A percentile compares a stretch with the other conserved stretches of the same genome.
phyloP scores from a whole-genome alignment of 2,888 invertebrate species.

The Drosophila parthenogenetica region DNA sequence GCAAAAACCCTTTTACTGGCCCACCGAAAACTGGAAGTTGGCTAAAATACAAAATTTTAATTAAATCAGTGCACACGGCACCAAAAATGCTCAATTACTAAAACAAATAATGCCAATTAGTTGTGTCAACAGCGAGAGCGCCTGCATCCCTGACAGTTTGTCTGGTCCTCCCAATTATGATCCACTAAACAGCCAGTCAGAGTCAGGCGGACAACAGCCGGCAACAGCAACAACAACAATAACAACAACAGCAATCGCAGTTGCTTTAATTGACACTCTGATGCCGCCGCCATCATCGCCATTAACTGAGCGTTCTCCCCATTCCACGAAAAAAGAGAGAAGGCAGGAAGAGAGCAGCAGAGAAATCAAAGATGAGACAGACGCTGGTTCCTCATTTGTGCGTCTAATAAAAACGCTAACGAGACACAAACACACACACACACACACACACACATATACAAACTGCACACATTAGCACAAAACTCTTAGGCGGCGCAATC shows the following conservation, averaged over 20 bases:
- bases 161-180: constrained; percentile 63
- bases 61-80: constrained; percentile 73
- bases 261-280: constrained; percentile 77
- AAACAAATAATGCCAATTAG: constrained; percentile 84
- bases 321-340: background rate
- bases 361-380: constrained; percentile 49
- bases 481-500: constrained; percentile 71
- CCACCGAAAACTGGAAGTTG: constrained; percentile 12
- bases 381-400: constrained; percentile 67
- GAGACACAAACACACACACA: constrained; percentile 52
- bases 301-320: constrained; percentile 36
- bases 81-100: constrained; percentile 83
- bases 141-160: constrained; percentile 31
- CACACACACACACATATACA: constrained; percentile 25
- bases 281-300: constrained; percentile 70
- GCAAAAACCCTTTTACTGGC: constrained; percentile 61
- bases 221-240: constrained; percentile 14
- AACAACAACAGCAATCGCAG: constrained; percentile 32
- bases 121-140: constrained; percentile 78
- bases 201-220: constrained; percentile 11
- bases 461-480: constrained; percentile 59
- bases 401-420: constrained; percentile 80
- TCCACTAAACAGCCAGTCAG: constrained; percentile 59
- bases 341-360: constrained; percentile 3
- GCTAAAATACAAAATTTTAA: constrained; percentile 67